A percentile compares a stretch with the other conserved stretches of the same genome.
Evolutionary conservation across 1,140 invertebrate genomes (phyloP).

Genomic region (Zaprionus ghesquierei): DNA sequence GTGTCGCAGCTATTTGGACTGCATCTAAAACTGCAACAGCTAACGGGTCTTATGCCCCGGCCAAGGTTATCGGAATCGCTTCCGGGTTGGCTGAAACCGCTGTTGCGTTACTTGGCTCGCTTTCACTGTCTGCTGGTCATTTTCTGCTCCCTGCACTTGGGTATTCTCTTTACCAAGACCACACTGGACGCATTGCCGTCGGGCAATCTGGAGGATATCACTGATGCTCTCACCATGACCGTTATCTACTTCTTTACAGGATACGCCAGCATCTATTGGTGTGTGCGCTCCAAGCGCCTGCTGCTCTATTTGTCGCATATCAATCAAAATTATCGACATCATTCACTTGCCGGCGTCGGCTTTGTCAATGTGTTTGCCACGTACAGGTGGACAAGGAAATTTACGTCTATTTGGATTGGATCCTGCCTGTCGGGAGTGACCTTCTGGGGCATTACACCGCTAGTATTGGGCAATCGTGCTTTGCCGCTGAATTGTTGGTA

Average conservation of each 20-base stretch:
- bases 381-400: constrained; percentile 28
- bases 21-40: constrained; percentile 26
- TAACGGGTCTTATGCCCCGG: constrained; percentile 39
- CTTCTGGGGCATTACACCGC: constrained; percentile 59
- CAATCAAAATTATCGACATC: constrained; percentile 67
- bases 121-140: constrained; percentile 43
- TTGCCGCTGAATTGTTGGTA: constrained; percentile 73
- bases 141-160: constrained; percentile 48
- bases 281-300: constrained; percentile 36
- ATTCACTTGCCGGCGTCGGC: constrained; percentile 68
- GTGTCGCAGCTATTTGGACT: constrained; percentile 44
- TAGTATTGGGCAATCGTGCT: constrained; percentile 47
- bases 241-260: constrained; percentile 70
- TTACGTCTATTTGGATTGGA: constrained; percentile 47
- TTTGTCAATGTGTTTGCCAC: constrained; percentile 55
- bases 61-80: constrained; percentile 21
- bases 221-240: constrained; percentile 71
- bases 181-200: constrained; percentile 58
- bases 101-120: not conserved
- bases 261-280: constrained; percentile 66
- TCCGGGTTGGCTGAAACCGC: constrained; percentile 29
- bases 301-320: constrained; percentile 45
- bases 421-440: constrained; percentile 52
- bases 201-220: constrained; percentile 68
- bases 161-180: constrained; percentile 60